phyloP scores from a whole-genome alignment of 2,113 vertebrate species.

The Elgaria multicarinata region DNA sequence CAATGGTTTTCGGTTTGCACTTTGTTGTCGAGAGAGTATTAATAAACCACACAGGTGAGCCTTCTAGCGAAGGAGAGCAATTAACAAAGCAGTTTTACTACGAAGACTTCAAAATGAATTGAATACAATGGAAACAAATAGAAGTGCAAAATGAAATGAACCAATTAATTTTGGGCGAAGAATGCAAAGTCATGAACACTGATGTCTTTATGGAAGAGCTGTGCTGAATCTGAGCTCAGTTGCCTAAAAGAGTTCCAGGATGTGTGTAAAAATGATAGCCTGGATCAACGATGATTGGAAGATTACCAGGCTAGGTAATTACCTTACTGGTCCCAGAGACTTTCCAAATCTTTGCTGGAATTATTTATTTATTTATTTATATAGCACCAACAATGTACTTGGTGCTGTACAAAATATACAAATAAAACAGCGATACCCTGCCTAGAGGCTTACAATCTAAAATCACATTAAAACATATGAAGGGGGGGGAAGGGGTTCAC shows the following conservation, averaged over 20 bases:
- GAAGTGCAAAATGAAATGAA: not conserved
- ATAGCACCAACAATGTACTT: too few relatives aligned
- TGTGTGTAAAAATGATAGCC: not conserved
- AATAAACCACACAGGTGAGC: not conserved
- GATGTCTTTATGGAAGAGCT: not conserved
- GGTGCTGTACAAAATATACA: too few relatives aligned
- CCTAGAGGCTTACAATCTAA: too few relatives aligned
- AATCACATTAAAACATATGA: too few relatives aligned
- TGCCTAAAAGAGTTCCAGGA: not conserved
- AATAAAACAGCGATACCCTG: too few relatives aligned
- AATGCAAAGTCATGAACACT: not conserved
- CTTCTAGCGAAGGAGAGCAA: not conserved
- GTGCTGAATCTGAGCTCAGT: not conserved
- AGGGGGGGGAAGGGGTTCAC: too few relatives aligned
- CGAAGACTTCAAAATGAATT: not conserved
- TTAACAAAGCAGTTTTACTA: constrained; percentile 4
- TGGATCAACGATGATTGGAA: not conserved
- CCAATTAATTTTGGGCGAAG: not conserved
- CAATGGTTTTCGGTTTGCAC: not conserved
- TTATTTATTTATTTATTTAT: too few relatives aligned
- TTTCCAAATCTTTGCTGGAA: not conserved
- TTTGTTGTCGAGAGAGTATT: constrained; percentile 23
- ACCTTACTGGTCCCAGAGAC: not conserved
- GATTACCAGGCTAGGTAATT: not conserved
- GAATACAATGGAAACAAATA: not conserved